Base-by-base conservation (phyloP, 2,888 invertebrate species). In the Drosophila pegasa region DNA sequence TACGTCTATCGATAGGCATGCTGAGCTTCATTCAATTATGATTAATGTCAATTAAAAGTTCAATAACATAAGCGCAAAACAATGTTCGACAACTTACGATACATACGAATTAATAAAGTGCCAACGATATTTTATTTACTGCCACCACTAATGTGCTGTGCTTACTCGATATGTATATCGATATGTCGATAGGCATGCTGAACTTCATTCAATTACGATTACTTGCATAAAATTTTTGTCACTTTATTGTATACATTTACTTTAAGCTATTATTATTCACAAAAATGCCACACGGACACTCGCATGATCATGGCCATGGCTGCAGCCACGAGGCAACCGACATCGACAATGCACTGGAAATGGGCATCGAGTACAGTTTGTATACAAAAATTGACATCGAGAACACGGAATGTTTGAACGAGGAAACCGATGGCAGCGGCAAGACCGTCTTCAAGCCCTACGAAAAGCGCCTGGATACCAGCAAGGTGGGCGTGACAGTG, bases 371-470 rank as follows among this genome's bases (percentile, higher is more conserved):
- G 47, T 92, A 92, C 52, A 98, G 96, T 93, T 93, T 99, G 60
- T 98, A 95, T 91, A 94, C 95, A 79, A 98, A 97, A 94, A 98
- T 99, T 85, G 97, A 99, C 92, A 94, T 94, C 83, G 95, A 95
- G 40, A 96, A 97, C 91, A 93, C 98, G 25, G 95, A 97, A 90
- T 98, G 98, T 92, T 93, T 99, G 33, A 99, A 99, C 92, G 99
- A 99, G 93, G 93, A 94, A 51, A 92, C 93, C 6, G 98, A 98
- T 84, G 97, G 96, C 27, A 96, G 97, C 12, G 99, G 98, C 18
- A 97, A 95, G 92, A 94, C 94, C 27, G 95, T 99, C 4, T 99
- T 99, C 90, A 98, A 98, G 91, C 94, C 98, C 0, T 98, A 98
- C 96, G 97, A 98, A 82, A 94, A 96, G 71, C 94, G 98, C 80